Evolutionary conservation across 2,113 vertebrate species (phyloP).

Genomic region (Tragelaphus scriptus): DNA sequence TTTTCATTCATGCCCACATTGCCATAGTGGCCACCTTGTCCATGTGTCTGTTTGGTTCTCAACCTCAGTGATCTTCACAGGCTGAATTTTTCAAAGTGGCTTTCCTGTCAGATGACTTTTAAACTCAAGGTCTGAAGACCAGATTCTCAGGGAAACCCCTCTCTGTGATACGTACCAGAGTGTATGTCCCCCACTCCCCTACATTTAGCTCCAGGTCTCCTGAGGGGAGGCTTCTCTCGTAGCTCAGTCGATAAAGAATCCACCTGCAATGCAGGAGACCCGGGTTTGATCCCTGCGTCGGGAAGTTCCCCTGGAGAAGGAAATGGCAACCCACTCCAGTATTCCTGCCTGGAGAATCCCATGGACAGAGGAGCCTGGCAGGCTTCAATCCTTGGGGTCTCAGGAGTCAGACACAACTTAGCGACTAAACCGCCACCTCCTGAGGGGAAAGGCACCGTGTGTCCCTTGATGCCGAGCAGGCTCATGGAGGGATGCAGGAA

Average conservation of each 20-base stretch:
- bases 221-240: neutral
- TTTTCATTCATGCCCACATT: neutral
- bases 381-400: neutral
- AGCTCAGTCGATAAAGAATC: neutral
- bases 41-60: neutral
- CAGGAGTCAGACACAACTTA: neutral
- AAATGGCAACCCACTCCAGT: neutral
- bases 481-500: neutral
- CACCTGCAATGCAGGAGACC: neutral
- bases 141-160: neutral
- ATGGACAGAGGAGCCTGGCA: neutral
- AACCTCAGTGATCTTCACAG: neutral
- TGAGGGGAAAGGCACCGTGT: neutral
- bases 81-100: neutral
- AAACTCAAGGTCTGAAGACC: neutral
- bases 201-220: neutral
- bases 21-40: neutral
- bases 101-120: neutral
- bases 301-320: neutral
- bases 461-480: neutral
- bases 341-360: neutral
- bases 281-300: fast-evolving
- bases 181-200: neutral
- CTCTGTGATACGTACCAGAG: neutral
- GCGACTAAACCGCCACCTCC: neutral